These are phyloP conservation scores for Steinernema khuongi DNA, from an alignment of 1,140 invertebrate species.

Conservation along the genomic window DNA sequence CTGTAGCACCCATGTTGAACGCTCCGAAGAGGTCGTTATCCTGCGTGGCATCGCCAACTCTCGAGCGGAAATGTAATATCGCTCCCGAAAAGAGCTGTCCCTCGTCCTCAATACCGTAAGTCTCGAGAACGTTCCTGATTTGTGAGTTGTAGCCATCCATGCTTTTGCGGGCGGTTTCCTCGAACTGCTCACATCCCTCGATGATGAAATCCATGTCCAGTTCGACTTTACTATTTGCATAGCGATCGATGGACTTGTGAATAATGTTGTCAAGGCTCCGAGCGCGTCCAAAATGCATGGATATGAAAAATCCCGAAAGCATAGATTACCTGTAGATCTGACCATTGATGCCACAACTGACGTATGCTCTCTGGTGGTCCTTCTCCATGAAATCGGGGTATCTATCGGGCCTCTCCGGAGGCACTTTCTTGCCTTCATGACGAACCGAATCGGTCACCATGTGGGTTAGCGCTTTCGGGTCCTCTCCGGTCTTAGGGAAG, in stretches of 20 bases:
- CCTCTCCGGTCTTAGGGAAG: conserved; percentile 53
- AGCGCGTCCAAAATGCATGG: conserved; percentile 15
- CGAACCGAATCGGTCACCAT: neutral
- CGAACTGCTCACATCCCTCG: conserved; percentile 26
- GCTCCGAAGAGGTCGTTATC: neutral
- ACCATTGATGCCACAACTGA: conserved; percentile 10
- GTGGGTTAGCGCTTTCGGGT: conserved; percentile 20
- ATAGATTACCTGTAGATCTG: conserved; percentile 25
- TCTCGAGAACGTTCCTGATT: conserved; percentile 27
- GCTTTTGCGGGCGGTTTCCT: neutral
- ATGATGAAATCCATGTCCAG: conserved; percentile 15
- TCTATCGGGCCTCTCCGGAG: conserved; percentile 28
- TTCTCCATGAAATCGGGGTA: conserved; percentile 28
- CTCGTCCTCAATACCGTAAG: conserved; percentile 23
- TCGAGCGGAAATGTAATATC: neutral
- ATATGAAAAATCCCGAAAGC: conserved; percentile 1
- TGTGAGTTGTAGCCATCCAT: conserved; percentile 25
- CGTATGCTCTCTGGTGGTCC: conserved; percentile 17
- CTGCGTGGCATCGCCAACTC: neutral
- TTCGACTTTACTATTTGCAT: conserved; percentile 10
- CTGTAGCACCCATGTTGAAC: neutral
- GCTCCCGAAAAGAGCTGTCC: conserved; percentile 27
- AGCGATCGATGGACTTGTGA: neutral
- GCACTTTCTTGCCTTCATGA: neutral
- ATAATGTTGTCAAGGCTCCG: conserved; percentile 22